Evolutionary conservation across 2,797 vertebrate genomes (phyloP), one percentile per base, ranked within the genome.

Genomic region (Corythornis leucogaster): DNA sequence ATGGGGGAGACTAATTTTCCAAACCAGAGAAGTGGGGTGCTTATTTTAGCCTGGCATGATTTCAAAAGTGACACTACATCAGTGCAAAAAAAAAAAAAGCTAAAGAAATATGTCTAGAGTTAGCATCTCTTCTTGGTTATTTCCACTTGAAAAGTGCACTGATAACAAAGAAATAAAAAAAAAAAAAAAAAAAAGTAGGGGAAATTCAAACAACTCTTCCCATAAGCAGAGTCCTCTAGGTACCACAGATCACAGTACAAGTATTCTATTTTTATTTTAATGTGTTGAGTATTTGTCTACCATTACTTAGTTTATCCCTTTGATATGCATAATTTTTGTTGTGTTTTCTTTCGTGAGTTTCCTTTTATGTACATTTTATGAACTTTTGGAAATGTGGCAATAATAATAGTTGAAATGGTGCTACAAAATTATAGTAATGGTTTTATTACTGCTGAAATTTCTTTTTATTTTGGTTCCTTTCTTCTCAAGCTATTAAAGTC

Each of bases 21-120:
- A 85, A 85, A 66, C 57, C 38, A 87, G 62, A 95, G 76, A 62
- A 79, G 3, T 26, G 11, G 40, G 55, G 58, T 90, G 84, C 51
- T 91, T 94, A 76, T 94, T 95, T 92, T 92, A 91, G 68, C 58
- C 67, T 96, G 94, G 95, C 54, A 50, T 55, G 62, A 70, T 93
- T 95, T 96, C 85, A 95, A 63, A 89, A 94, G 28, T 88, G 69
- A 94, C 91, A 96, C 87, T 63, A 75, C 55, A 87, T 90, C 80
- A 93, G 51, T 45, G 71, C 15, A 64, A 67, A 75, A 96, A 35
- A 75, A 35, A 75, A 35, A 62, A 84, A 57, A 42, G 61, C 31
- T 90, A 92, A 67, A 77, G 48, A 64, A 84, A 12, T 68, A 48
- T 40, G 40, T 10, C 30, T 59, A 64, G 4, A 85, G 16, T 40